Percentiles rank a stretch among this genome's conserved stretches.
These are phyloP conservation scores for Hippocampus abdominalis DNA, from an alignment of 2,113 vertebrate species.

Conservation along the genomic window DNA sequence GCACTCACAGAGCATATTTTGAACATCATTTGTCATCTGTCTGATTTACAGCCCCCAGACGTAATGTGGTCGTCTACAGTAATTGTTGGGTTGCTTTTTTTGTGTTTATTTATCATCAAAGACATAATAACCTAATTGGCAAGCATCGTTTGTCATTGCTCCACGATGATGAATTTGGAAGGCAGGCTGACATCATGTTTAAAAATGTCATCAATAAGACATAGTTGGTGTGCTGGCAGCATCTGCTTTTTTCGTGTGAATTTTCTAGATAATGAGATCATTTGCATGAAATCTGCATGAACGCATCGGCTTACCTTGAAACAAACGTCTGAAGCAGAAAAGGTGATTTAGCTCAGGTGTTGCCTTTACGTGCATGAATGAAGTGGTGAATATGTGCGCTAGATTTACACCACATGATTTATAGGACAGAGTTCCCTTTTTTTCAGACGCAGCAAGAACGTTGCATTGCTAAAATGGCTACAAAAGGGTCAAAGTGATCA, in stretches of 20 bases:
- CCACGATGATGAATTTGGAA: slow-evolving; percentile 79
- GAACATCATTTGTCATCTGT: too few relatives aligned
- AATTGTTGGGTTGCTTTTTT: not conserved
- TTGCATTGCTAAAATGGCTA: too few relatives aligned
- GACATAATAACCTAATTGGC: slow-evolving; percentile 48
- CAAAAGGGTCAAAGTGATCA: too few relatives aligned
- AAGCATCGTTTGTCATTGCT: slow-evolving; percentile 61
- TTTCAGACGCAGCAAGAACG: too few relatives aligned
- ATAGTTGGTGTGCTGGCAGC: slow-evolving; percentile 68
- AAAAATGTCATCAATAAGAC: slow-evolving; percentile 80
- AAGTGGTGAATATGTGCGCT: too few relatives aligned
- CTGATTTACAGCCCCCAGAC: too few relatives aligned
- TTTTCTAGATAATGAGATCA: slow-evolving; percentile 81
- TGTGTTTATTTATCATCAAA: slow-evolving; percentile 29
- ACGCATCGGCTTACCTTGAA: slow-evolving; percentile 81
- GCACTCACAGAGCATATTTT: too few relatives aligned
- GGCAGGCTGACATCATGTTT: slow-evolving; percentile 48
- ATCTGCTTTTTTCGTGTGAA: slow-evolving; percentile 72
- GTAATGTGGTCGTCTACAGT: too few relatives aligned
- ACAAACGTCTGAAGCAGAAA: slow-evolving; percentile 75
- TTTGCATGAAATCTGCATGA: slow-evolving; percentile 90
- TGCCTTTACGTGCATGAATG: slow-evolving; percentile 49
- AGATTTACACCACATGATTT: too few relatives aligned
- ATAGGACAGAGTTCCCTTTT: too few relatives aligned
- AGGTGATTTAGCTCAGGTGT: slow-evolving; percentile 64